Evolutionary conservation across 53 echinoderm and acorn worm genomes (phyloP), one percentile per base, ranked within the genome.

Genomic region (Astropecten irregularis): DNA sequence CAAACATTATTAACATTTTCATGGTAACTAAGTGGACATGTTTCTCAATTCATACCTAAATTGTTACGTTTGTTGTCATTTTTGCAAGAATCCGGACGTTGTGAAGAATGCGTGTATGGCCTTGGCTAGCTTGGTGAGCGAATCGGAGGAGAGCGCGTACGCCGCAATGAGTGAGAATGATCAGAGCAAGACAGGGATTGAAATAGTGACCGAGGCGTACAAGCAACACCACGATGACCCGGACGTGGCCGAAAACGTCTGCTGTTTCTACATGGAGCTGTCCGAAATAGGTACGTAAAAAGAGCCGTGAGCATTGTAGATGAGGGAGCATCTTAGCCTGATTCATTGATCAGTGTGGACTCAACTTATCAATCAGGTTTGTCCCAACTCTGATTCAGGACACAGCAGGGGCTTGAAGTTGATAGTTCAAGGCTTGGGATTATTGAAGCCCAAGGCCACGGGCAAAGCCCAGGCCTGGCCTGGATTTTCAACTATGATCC

Each of bases 31-130:
- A n/a, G n/a, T n/a, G n/a, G n/a, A n/a, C n/a, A n/a, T n/a, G n/a
- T n/a, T 15, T 2, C 47, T 27, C 15, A 9, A 11, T 40, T 40
- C 39, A 0, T 21, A 22, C 2, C 18, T 2, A 5, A 62, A 2
- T 58, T 28, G 21, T 18, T 8, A 2, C 7, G 15, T 40, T 10
- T 53, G 55, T 3, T 25, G 1, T 74, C 18, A 44, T 20, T 48
- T 20, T 23, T 2, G n/a, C n/a, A 71, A 99, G 99, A 84, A 94
- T 58, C 74, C 99, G 3, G 93, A 99, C 35, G 99, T 99, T 3
- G 94, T 94, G 67, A 99, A 99, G 88, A 99, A 99, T 84, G 99
- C 92, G 1, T 94, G 99, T 77, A 99, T 99, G 99, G 99, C 99
- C 0, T 61, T 99, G 38, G 88, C 91, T 19, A 99, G 94, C 54